Evolutionary conservation across 2,113 vertebrate genomes (phyloP).

Genomic region (Benthochromis sp.): DNA sequence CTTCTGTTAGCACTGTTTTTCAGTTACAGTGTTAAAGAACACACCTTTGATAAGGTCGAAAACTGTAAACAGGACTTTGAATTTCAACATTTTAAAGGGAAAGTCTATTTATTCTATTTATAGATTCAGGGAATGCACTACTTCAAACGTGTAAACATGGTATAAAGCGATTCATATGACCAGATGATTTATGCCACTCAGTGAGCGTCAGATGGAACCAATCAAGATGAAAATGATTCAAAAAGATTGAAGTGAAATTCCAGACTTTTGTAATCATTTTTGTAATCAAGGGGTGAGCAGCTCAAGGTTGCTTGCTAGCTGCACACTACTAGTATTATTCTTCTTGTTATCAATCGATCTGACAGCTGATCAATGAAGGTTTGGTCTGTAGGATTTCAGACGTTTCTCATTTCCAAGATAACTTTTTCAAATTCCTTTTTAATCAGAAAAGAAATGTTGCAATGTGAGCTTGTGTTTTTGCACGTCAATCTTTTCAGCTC

Average conservation of each 20-base stretch:
- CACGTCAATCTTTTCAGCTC: neutral
- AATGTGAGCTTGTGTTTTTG: neutral
- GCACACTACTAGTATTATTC: neutral
- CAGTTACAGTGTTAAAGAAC: neutral
- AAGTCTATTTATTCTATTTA: neutral
- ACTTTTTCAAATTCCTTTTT: neutral
- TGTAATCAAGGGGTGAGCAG: fast-evolving
- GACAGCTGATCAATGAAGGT: neutral
- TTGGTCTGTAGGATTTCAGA: neutral
- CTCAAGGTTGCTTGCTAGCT: neutral
- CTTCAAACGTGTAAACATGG: neutral
- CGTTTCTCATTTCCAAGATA: neutral
- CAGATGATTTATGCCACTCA: neutral
- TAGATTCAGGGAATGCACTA: neutral
- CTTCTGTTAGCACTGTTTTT: neutral
- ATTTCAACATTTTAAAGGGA: neutral
- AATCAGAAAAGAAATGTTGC: neutral
- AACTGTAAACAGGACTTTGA: neutral
- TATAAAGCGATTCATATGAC: neutral
- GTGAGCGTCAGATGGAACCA: neutral
- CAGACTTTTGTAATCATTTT: neutral
- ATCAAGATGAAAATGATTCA: neutral
- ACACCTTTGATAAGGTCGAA: neutral
- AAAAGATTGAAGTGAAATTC: neutral
- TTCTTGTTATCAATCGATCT: neutral